Percentiles rank a stretch among this genome's conserved stretches.
Evolutionary conservation across 1,140 invertebrate species (phyloP).

Genomic region (Drosophila equinoxialis): DNA sequence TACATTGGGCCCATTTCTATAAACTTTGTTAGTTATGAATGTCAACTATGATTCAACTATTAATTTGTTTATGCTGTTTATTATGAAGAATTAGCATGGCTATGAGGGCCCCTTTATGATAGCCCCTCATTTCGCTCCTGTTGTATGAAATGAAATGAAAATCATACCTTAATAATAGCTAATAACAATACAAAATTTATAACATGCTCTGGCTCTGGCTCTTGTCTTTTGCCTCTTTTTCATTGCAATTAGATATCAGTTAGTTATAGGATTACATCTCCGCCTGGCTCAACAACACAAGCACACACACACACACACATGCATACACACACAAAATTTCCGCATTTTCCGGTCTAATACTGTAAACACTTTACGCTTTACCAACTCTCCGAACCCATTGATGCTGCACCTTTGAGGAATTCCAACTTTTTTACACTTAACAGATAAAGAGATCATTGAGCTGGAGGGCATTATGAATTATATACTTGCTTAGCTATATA

Average conservation of each 20-base stretch:
- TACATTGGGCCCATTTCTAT: no score
- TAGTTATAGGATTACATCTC: conserved; percentile 22
- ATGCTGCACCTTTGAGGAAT: not conserved
- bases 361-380: conserved; percentile 3
- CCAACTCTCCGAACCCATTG: not conserved
- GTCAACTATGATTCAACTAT: no score
- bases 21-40: no score
- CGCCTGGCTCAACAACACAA: no score
- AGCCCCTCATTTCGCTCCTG: conserved; percentile 7
- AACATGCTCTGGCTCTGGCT: not conserved
- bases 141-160: conserved; percentile 21
- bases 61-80: no score
- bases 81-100: no score
- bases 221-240: conserved; percentile 6
- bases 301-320: no score
- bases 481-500: no score
- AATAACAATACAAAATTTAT: conserved; percentile 38
- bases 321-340: not conserved
- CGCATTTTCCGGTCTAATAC: conserved; percentile 14
- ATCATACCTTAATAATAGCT: conserved; percentile 32
- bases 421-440: conserved; percentile 1
- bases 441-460: conserved; percentile 17
- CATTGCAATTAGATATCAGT: conserved; percentile 27
- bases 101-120: no score
- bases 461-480: not conserved